Base-by-base conservation (phyloP, 2,888 invertebrate species). In the Sisyra nigra region DNA sequence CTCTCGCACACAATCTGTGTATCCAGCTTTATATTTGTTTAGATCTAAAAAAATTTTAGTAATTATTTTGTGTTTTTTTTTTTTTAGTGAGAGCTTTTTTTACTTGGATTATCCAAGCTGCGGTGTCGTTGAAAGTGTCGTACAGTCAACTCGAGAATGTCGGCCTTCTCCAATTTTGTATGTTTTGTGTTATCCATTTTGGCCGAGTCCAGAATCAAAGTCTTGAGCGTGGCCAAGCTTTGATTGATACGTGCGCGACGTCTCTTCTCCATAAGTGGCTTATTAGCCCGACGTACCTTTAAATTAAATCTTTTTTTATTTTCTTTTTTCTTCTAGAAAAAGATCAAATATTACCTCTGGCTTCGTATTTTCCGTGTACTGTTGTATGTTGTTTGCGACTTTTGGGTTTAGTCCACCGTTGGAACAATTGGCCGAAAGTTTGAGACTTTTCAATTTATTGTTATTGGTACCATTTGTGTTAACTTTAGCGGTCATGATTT, bases 81-180 rank as follows among this genome's bases (percentile, higher is more conserved):
- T 30, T 32, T 32, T n/a, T 2, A 5, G 5, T 32, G 32, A 30
- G 7, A 30, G 30, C 7, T 8, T 32, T 32, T 1, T 31, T 53
- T 52, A 56, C 69, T 66, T 44, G 72, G 71, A 50, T 71, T 72
- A 49, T 77, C 75, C 30, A 79, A 61, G 49, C 76, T 76, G 49
- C 80, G 71, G 56, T 81, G 80, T 50, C 78, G 62, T 58, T 84
- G 84, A 50, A 88, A 73, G 60, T 86, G 84, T 45, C 83, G 69
- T 40, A 87, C 86, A 2, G 86, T 84, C 58, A 86, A 68, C 61
- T 87, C 87, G 48, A 87, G 62, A 52, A 87, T 86, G 61, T 87
- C 87, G 3, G 83, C 82, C 59, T 87, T 87, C 62, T 87, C 86
- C 59, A 86, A 66, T 62, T 86, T 87, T 47, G 81, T 80, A 57